Evolutionary conservation across 2,113 vertebrate species (phyloP).

Genomic region (Sula dactylatra): DNA sequence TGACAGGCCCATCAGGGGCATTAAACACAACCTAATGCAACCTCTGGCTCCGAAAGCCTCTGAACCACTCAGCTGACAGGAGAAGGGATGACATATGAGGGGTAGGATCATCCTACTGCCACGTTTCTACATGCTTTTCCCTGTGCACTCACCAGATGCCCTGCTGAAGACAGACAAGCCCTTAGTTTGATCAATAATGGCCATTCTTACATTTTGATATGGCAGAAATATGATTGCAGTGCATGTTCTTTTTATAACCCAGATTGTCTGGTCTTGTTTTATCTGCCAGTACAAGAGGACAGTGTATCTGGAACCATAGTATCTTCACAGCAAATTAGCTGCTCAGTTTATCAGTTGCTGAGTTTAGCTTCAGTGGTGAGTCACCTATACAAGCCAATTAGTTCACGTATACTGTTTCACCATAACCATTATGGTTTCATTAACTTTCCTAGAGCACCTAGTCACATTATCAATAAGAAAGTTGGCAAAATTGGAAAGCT

Average conservation of each 20-base stretch:
- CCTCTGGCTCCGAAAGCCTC: background rate
- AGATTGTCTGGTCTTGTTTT: background rate
- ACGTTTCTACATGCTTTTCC: background rate
- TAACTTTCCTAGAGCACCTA: background rate
- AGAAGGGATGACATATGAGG: background rate
- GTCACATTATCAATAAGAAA: background rate
- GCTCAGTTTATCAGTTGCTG: background rate
- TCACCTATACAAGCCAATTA: background rate
- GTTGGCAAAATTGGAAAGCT: background rate
- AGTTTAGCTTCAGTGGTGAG: background rate
- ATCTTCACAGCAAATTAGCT: background rate
- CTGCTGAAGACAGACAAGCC: background rate
- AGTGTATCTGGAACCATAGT: background rate
- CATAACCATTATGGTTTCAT: background rate
- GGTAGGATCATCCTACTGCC: background rate
- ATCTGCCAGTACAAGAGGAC: background rate
- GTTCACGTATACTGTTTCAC: background rate
- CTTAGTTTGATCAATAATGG: background rate
- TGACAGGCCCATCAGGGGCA: conserved; percentile 1
- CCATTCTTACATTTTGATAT: background rate
- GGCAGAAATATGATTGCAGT: background rate
- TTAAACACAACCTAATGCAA: conserved; percentile 21
- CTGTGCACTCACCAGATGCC: background rate
- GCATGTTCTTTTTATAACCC: background rate
- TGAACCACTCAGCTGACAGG: background rate